Conservation (phyloP, 2,797 vertebrate genomes). For the Chromobotia macracanthus region DNA sequence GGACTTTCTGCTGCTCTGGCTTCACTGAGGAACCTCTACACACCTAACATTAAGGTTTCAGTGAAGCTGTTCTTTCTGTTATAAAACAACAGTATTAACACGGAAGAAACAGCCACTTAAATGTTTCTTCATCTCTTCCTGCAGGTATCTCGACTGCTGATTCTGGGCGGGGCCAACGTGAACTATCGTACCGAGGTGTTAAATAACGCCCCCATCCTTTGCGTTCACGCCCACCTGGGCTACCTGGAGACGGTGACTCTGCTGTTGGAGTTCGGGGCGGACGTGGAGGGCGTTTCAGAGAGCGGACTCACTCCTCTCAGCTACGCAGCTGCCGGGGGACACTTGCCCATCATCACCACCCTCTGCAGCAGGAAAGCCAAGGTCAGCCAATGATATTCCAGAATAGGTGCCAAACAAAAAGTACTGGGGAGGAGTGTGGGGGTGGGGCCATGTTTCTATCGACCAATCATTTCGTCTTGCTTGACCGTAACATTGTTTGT, state of each 20-base stretch:
- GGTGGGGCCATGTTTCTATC: no score
- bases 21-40: conserved; percentile 95
- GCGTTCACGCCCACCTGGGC: conserved; percentile 93
- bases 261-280: conserved; percentile 91
- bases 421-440: no score
- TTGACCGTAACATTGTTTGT: background rate
- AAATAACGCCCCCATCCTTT: conserved; percentile 89
- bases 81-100: background rate
- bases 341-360: conserved; percentile 83
- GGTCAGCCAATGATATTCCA: conserved; percentile 71
- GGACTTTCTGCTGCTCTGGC: conserved; percentile 89
- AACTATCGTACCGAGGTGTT: conserved; percentile 90
- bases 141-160: conserved; percentile 92
- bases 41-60: conserved; percentile 96
- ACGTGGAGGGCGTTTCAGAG: conserved; percentile 87
- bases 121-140: background rate
- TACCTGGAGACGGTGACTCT: conserved; percentile 89
- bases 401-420: background rate
- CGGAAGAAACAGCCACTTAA: no score
- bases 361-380: conserved; percentile 89
- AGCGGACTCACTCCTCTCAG: conserved; percentile 90
- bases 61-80: background rate
- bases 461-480: background rate
- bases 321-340: conserved; percentile 91
- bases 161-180: conserved; percentile 90